Evolutionary conservation across 2,797 vertebrate genomes (phyloP), one percentile per base, ranked within the genome.

Genomic region (Thalassophryne amazonica): DNA sequence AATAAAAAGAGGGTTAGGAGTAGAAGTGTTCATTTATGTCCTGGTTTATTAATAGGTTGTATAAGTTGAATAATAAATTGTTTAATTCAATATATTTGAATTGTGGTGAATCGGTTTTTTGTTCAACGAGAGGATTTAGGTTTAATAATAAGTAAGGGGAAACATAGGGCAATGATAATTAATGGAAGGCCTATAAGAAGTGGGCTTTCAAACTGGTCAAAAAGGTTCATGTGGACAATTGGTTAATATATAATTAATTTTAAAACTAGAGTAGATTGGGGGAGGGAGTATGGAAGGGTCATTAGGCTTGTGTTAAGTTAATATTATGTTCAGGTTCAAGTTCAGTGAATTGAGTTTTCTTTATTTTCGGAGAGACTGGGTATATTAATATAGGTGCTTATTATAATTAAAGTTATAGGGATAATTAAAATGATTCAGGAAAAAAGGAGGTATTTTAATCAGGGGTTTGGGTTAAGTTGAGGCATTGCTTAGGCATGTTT

Each of bases 301-400:
- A n/a, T n/a, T n/a, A n/a, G n/a, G n/a, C n/a, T n/a, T n/a, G n/a
- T n/a, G n/a, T n/a, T n/a, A n/a, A n/a, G n/a, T 79, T 79, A 76
- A 0, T 41, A 5, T 40, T 76, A 82, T 63, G 76, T 57, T 78
- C 76, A 81, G 38, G 2, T 5, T 85, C 78, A 85, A 55, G 0
- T 0, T 46, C 0, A 1, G 49, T 21, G 43, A n/a, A n/a, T 42
- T 50, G 2, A 0, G 11, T 9, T 61, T 16, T 35, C 1, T 1
- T 45, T 0, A 1, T 1, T 30, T 21, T 45, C 5, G 0, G 12
- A 0, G 0, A 17, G n/a, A n/a, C n/a, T 1, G 0, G 52, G 49
- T 0, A 51, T 47, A 0, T 73, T 60, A 0, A 60, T 42, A 0
- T 25, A 50, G 0, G 2, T 7, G 1, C 81, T 56, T 0, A 13